These are phyloP conservation scores for Carcina quercana DNA, from an alignment of 2,888 invertebrate genomes.

Conservation along the genomic window DNA sequence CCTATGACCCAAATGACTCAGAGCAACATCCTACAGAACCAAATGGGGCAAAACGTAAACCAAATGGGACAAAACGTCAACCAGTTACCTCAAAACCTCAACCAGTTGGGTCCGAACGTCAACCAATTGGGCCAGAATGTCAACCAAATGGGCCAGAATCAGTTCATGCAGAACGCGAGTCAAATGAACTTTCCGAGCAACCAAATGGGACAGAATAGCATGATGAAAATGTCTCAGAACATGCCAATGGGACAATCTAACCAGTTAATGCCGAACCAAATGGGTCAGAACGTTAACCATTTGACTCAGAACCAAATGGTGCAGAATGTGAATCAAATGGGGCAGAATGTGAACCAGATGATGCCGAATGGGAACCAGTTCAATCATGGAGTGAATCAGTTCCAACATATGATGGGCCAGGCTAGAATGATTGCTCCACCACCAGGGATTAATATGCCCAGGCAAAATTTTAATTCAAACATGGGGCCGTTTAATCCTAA, in stretches of 20 bases:
- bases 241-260: constrained; percentile 27
- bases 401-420: constrained; percentile 50
- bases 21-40: constrained; percentile 10
- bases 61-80: constrained; percentile 17
- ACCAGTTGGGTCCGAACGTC: constrained; percentile 23
- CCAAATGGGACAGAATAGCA: constrained; percentile 33
- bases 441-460: constrained; percentile 51
- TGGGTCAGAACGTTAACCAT: constrained; percentile 20
- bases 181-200: constrained; percentile 29
- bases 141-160: constrained; percentile 20
- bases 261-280: constrained; percentile 24
- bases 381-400: constrained; percentile 45
- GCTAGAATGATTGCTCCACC: constrained; percentile 56
- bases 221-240: constrained; percentile 20
- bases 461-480: constrained; percentile 53
- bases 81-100: constrained; percentile 23
- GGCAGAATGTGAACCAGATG: constrained; percentile 30
- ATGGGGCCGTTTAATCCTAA: constrained; percentile 51
- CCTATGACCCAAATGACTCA: constrained; percentile 21
- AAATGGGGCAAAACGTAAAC: constrained; percentile 18
- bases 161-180: constrained; percentile 28
- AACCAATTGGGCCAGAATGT: constrained; percentile 27
- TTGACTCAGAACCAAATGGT: constrained; percentile 30
- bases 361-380: constrained; percentile 54
- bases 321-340: constrained; percentile 22